Percentiles rank a stretch among this genome's conserved stretches.
Conservation (phyloP, 2,888 invertebrate genomes). For the Steinernema hermaphroditum region DNA sequence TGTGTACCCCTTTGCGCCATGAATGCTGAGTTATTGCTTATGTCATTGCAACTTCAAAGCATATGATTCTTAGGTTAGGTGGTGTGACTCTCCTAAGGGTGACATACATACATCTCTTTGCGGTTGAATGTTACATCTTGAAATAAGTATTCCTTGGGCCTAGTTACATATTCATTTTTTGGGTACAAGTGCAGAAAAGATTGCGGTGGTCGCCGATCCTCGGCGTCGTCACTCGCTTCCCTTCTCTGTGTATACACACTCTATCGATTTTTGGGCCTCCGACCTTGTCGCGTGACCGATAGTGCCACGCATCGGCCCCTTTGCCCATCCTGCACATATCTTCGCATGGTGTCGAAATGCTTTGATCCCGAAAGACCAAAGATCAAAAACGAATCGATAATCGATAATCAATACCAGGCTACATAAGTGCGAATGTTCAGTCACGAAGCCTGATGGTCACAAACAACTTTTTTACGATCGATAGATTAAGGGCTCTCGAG, state of each 20-base stretch:
- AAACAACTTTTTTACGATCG: conserved; percentile 1
- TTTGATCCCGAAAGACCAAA: not conserved
- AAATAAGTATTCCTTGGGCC: no score
- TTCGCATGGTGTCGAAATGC: not conserved
- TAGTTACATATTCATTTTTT: not conserved
- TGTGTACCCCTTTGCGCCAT: no score
- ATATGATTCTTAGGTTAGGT: no score
- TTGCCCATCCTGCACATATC: not conserved
- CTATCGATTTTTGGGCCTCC: conserved; percentile 25
- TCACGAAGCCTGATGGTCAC: not conserved
- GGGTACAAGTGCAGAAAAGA: not conserved
- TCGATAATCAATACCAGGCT: not conserved
- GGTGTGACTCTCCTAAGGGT: no score
- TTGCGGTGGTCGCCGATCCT: conserved; percentile 13
- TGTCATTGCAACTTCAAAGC: no score
- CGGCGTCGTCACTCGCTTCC: conserved; percentile 1
- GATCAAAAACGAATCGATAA: not conserved
- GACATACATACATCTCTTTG: no score
- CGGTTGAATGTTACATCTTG: no score
- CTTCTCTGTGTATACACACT: not conserved
- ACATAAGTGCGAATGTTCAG: not conserved
- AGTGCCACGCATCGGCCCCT: not conserved
- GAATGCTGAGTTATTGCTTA: no score
- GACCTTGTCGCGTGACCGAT: conserved; percentile 29
- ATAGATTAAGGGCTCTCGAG: conserved; percentile 14